Base-by-base conservation (phyloP, 2,888 invertebrate species). In the Netelia virgata region DNA sequence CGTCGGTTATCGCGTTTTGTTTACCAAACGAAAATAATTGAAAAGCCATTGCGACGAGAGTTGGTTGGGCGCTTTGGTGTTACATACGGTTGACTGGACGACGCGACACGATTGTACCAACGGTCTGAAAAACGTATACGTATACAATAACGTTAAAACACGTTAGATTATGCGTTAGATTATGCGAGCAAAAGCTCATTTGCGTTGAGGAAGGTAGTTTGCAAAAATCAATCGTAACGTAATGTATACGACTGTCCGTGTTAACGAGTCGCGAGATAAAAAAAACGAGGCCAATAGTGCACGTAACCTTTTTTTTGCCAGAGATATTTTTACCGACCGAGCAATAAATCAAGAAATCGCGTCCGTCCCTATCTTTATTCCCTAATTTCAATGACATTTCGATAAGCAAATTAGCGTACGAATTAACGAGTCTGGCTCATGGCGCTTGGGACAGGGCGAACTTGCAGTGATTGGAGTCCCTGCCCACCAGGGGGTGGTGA, bases 21-120 rank as follows among this genome's bases (percentile, higher is more conserved):
- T 84, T 80, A 72, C 20, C 79, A 66, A 61, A 53, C 72, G 75
- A 84, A 80, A 84, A 84, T 84, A 84, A 84, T 84, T 84, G 83
- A 66, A 80, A 80, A 80, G 70, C 76, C 64, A 68, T 76, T 68
- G 28, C 0, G 59, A 43, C 61, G 50, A 57, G 50, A 61, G 77
- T 72, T 72, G 72, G 63, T 76, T 47, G 72, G 72, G 72, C 63
- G 69, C 50, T 36, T 18, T 70, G 70, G 79, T 80, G 66, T 36
- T 79, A 16, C 9, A 63, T 78, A 61, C n/a, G 61, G 47, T 47
- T 68, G 69, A 78, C 69, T 57, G 36, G 61, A 28, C 69, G 69
- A 70, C 70, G 75, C 74, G 41, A 63, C 75, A 53, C n/a, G 50
- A 43, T n/a, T 68, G 68, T 68, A 20, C 14, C 68, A 47, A 69